Percentiles rank a stretch among this genome's conserved stretches.
phyloP scores from a whole-genome alignment of 2,797 vertebrate species.

The Xyrichtys novacula region DNA sequence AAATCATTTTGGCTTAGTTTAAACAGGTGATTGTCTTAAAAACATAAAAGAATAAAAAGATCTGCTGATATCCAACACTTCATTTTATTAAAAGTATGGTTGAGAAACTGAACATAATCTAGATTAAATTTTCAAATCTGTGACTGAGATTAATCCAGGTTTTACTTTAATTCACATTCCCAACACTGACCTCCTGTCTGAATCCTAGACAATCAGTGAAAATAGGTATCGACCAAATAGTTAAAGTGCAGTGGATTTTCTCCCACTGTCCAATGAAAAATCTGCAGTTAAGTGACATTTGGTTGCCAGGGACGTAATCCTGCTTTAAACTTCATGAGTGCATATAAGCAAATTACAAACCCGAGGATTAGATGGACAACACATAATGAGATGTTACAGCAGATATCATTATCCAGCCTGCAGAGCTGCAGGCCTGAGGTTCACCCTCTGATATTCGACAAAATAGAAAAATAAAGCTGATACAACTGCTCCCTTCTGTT shows the following conservation, averaged over 20 bases:
- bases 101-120: conserved; percentile 11
- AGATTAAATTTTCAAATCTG: conserved; percentile 10
- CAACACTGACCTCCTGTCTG: conserved; percentile 12
- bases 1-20: too few species aligned
- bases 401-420: conserved; percentile 60
- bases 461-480: conserved; percentile 46
- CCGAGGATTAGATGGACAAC: conserved; percentile 74
- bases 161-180: conserved; percentile 23
- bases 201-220: conserved; percentile 42
- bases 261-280: conserved; percentile 53
- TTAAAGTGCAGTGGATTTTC: conserved; percentile 65
- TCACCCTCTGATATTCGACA: conserved; percentile 44
- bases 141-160: conserved; percentile 10
- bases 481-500: conserved; percentile 25
- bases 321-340: conserved; percentile 78
- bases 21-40: too few species aligned
- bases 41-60: not conserved
- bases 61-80: not conserved
- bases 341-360: conserved; percentile 81
- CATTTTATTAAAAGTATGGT: not conserved
- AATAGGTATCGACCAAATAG: conserved; percentile 53
- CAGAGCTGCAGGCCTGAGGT: conserved; percentile 26
- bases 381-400: conserved; percentile 72
- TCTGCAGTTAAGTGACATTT: conserved; percentile 73
- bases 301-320: conserved; percentile 79